These are phyloP conservation scores for Pheosia tremula DNA, from an alignment of 2,888 invertebrate genomes.

Conservation along the genomic window DNA sequence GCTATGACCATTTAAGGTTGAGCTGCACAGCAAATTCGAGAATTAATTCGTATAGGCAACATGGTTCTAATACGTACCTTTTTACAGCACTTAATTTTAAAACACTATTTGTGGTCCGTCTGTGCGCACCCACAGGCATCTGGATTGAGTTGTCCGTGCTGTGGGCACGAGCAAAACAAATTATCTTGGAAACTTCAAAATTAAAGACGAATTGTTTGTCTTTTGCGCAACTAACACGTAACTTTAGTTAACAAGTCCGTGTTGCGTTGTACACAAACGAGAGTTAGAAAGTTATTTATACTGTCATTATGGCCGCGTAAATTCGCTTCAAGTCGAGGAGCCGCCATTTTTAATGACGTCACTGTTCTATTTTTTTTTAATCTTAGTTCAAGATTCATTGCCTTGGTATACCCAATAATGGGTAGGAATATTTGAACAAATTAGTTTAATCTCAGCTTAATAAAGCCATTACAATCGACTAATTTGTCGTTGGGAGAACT, in stretches of 20 bases:
- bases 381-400: neutral
- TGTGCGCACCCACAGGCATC: conserved; percentile 27
- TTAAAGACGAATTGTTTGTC: conserved; percentile 18
- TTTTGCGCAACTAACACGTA: conserved; percentile 14
- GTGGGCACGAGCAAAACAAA: conserved; percentile 35
- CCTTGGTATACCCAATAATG: neutral
- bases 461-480: conserved; percentile 1
- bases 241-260: conserved; percentile 11
- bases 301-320: conserved; percentile 2
- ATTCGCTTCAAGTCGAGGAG: conserved; percentile 1
- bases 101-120: neutral
- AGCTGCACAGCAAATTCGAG: no score
- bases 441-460: neutral
- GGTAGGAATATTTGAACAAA: neutral
- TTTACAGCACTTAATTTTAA: no score
- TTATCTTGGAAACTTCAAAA: conserved; percentile 35
- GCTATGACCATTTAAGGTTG: no score
- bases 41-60: no score
- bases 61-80: no score
- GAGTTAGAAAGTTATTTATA: conserved; percentile 10
- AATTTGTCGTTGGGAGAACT: conserved; percentile 18
- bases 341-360: conserved; percentile 5
- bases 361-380: neutral
- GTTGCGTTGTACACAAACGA: conserved; percentile 11
- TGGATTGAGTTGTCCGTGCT: conserved; percentile 52